Evolutionary conservation across 1,140 invertebrate species (phyloP).

Genomic region (Apis laboriosa): DNA sequence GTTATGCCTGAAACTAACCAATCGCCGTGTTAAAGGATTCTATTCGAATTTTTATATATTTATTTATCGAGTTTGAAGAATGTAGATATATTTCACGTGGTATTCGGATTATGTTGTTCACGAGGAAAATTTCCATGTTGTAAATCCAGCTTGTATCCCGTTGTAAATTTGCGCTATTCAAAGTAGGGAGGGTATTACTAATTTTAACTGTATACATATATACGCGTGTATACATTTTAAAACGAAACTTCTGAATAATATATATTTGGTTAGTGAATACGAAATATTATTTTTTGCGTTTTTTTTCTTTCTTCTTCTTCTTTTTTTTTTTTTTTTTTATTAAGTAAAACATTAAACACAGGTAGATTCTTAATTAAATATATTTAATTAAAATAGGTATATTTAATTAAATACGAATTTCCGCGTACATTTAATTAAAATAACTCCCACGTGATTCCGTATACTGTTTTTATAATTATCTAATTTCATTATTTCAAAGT

Average conservation of each 20-base stretch:
- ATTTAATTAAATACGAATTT: background rate
- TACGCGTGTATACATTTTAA: too few relatives aligned
- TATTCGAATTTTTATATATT: constrained; percentile 20
- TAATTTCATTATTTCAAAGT: too few relatives aligned
- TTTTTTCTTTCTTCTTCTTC: too few relatives aligned
- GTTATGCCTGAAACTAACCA: too few relatives aligned
- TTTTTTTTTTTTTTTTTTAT: too few relatives aligned
- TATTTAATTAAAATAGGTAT: too few relatives aligned
- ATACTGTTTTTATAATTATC: too few relatives aligned
- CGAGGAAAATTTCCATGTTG: background rate
- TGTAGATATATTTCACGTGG: background rate
- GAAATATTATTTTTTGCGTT: background rate
- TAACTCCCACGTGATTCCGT: too few relatives aligned
- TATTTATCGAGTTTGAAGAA: background rate
- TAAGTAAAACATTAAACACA: too few relatives aligned
- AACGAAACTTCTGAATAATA: background rate
- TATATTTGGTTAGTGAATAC: background rate
- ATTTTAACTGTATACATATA: background rate
- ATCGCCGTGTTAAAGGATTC: background rate
- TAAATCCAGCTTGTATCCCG: background rate
- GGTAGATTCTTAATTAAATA: too few relatives aligned
- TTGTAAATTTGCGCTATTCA: background rate
- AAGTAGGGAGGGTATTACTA: background rate
- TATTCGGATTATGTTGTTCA: background rate
- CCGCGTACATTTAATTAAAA: background rate